Base-by-base conservation (phyloP, 2,888 invertebrate genomes). In the Mythimna ferrago region DNA sequence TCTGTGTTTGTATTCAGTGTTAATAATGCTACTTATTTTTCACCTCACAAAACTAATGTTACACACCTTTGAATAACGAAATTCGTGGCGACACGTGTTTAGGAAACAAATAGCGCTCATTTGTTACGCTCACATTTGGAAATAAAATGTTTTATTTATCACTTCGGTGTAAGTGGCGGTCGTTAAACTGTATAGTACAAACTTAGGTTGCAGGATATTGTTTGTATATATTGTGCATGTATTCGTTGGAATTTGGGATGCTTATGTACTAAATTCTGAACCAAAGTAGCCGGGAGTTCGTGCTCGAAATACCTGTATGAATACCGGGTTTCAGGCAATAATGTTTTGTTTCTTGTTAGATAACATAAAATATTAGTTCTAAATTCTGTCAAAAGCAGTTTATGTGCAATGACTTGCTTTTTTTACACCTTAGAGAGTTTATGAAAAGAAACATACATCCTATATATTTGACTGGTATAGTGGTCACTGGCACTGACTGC, bases 21-120 rank as follows among this genome's bases (percentile, higher is more conserved):
- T 54, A 64, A 76, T 53, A 81, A 76, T 67, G 61, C 6, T 62
- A 41, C 56, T 57, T 77, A 81, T 81, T 65, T 71, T 66, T 80
- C 65, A 80, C 62, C 48, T 62, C 77, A 58, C 53, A 71, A 71
- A 76, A 81, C 51, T 53, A 76, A 81, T 71, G 35, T 61, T 10
- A 66, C 64, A 57, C 53, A 76, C 69, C 53, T 81, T 62, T 41
- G 69, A 57, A 70, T 81, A 70, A 66, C 11, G 56, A 63, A 68
- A 76, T 79, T 77, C 71, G 10, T 9, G 51, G 57, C 61, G 66
- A 67, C 64, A 67, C 57, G 48, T 68, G 70, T 77, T 68, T n/a
- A 51, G 44, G 19, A 56, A 57, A 68, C 21, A 80, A 81, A 81
- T 81, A 41, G 58, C 67, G 6, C 9, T 66, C 82, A 60, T 80